phyloP scores from a whole-genome alignment of 2,888 invertebrate species.

The Lithosia quadra region DNA sequence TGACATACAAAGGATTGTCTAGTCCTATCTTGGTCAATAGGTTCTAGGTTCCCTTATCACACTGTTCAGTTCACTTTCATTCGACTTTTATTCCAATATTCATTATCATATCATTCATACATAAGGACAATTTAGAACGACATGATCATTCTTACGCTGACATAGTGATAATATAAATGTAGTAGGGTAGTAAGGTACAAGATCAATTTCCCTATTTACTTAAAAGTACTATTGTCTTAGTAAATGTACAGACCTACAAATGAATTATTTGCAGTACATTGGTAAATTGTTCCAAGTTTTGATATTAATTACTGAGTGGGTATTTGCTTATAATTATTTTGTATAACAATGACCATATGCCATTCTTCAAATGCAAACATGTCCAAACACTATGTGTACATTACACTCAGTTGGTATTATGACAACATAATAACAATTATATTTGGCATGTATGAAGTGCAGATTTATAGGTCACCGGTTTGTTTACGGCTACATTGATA shows the following conservation, averaged over 20 bases:
- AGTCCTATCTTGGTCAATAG: no score
- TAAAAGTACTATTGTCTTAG: not conserved
- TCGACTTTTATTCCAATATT: not conserved
- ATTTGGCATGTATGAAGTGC: constrained; percentile 48
- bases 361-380: constrained; percentile 43
- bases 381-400: constrained; percentile 8
- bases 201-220: not conserved
- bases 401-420: constrained; percentile 32
- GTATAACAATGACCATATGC: constrained; percentile 46
- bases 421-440: constrained; percentile 34
- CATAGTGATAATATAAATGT: no score
- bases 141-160: no score
- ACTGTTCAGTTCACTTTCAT: not conserved
- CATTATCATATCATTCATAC: not conserved
- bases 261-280: not conserved
- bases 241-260: not conserved
- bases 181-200: no score
- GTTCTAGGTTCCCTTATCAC: no score
- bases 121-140: no score
- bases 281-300: constrained; percentile 5
- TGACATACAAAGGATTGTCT: not conserved
- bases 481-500: constrained; percentile 37
- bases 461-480: constrained; percentile 42
- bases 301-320: constrained; percentile 2
- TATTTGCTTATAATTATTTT: constrained; percentile 9